phyloP scores from a whole-genome alignment of 2,797 vertebrate species.

The Xiphorhynchus erythropygius region DNA sequence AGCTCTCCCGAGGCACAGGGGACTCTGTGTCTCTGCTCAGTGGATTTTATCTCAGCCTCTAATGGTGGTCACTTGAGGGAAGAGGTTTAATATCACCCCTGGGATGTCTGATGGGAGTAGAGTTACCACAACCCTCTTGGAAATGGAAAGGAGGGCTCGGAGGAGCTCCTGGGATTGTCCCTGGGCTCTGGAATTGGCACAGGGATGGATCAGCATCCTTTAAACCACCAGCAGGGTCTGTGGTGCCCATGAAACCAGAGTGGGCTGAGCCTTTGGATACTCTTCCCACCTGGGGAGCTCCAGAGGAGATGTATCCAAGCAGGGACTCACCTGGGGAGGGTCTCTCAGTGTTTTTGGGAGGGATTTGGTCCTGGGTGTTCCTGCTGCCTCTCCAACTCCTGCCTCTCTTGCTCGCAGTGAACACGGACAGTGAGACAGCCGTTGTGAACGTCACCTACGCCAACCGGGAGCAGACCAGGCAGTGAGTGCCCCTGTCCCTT shows the following conservation, averaged over 20 bases:
- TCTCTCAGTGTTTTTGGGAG: fast-evolving
- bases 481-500: slow-evolving; percentile 78
- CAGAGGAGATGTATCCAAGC: fast-evolving
- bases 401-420: slow-evolving; percentile 77
- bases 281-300: not conserved
- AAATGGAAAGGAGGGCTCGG: not conserved
- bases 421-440: slow-evolving; percentile 93
- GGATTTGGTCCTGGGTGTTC: fast-evolving
- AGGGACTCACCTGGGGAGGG: not conserved
- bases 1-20: not conserved
- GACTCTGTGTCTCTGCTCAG: not conserved
- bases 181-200: fast-evolving
- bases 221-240: not conserved
- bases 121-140: not conserved
- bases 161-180: not conserved
- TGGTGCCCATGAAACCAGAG: not conserved
- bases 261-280: fast-evolving
- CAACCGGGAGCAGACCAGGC: slow-evolving; percentile 91
- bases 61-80: not conserved
- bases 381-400: not conserved
- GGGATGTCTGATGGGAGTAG: not conserved
- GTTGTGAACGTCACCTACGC: slow-evolving; percentile 95
- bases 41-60: not conserved
- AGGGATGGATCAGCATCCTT: fast-evolving
- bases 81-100: not conserved